Percentiles rank a stretch among this genome's conserved stretches.
Evolutionary conservation across 1,140 invertebrate species (phyloP).

Genomic region (Paraescarpia echinospica): DNA sequence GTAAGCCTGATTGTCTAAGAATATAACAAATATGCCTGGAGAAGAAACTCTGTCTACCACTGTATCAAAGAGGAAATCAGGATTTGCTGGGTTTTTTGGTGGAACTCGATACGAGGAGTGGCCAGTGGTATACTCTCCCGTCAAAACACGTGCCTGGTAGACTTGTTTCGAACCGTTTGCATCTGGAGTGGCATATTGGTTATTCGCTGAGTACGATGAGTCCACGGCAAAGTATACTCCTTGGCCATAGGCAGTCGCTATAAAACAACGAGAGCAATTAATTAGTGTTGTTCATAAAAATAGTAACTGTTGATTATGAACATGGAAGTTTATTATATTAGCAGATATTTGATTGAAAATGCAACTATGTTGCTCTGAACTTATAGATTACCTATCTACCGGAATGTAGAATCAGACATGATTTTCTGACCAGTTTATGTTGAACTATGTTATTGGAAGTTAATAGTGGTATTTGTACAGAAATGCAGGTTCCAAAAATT

Average conservation of each 20-base stretch:
- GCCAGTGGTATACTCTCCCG: constrained; percentile 13
- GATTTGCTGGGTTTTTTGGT: constrained; percentile 19
- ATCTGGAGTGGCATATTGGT: constrained; percentile 26
- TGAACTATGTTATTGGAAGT: no score
- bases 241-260: constrained; percentile 24
- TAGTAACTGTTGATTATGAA: no score
- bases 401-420: no score
- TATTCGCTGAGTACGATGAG: constrained; percentile 21
- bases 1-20: constrained; percentile 25
- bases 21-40: constrained; percentile 25
- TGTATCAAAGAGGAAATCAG: constrained; percentile 11
- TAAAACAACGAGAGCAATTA: not conserved
- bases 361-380: no score
- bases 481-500: no score
- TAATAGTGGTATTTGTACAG: not conserved
- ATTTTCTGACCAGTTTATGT: no score
- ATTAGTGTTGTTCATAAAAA: not conserved
- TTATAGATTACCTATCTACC: no score
- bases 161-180: constrained; percentile 14
- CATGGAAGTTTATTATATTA: no score
- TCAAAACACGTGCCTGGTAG: constrained; percentile 25
- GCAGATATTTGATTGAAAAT: no score
- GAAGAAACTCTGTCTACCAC: constrained; percentile 11
- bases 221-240: constrained; percentile 31
- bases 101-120: constrained; percentile 18